Evolutionary conservation across 35 echinoderm and acorn worm genomes (phyloP), one percentile per base, ranked within the genome.

Genomic region (Anneissia japonica): DNA sequence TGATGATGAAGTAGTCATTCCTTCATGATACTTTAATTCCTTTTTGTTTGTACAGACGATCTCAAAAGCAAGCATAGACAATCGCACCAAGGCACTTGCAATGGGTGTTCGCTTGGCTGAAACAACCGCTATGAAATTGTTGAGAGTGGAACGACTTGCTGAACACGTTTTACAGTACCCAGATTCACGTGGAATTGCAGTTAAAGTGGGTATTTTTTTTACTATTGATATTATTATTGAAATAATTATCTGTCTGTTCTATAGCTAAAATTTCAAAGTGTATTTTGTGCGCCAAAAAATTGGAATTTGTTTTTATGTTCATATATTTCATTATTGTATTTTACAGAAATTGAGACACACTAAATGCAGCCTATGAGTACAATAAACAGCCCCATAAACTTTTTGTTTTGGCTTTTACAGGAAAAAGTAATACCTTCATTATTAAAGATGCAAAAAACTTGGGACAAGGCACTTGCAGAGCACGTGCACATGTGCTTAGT

Each of bases 81-180:
- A 78, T 36, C 84, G 95, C 37, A 93, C 89, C n/a, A 93, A 87
- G 43, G 88, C 89, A 9, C 43, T 97, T 35, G 74, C 89, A 12
- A 37, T 86, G 31, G 86, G 88, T 64, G 80, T 97, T 36, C 37
- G 76, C 36, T 40, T 38, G 17, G 88, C 91, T 5, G 84, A 77
- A 28, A 85, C 85, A 2, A 93, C 77, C 41, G 84, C 74, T 26
- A 85, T 86, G 40, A 87, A 41, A 23, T 55, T 91, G 16, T 30
- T 93, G 76, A 90, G 87, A 46, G 32, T 97, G 17, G 78, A 93
- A 73, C 79, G 89, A 36, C 77, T 97, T 1, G 90, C 88, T 35
- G 88, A 85, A 26, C 95, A 97, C 79, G 55, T 97, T 12, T 38
- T 87, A n/a, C 87, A 91, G 41, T 93, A 93, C 41, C 95, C 95